phyloP scores from a whole-genome alignment of 2,113 vertebrate species.

The Zingel zingel region DNA sequence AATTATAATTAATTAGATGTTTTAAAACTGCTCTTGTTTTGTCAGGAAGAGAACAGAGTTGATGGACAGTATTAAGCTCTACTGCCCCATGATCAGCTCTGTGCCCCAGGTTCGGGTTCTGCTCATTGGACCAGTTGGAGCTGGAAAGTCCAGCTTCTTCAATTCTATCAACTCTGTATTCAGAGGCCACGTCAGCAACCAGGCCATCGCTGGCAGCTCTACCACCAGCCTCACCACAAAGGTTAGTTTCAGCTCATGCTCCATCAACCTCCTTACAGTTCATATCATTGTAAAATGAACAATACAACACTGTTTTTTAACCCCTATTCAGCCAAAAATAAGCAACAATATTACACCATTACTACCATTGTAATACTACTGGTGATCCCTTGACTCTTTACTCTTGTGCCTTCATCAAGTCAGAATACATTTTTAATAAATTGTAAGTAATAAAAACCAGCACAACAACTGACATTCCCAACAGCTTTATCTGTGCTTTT shows the following conservation, averaged over 20 bases:
- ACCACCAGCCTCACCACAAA: conserved; percentile 68
- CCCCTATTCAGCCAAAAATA: no score
- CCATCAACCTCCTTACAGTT: no score
- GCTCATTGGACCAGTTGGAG: conserved; percentile 61
- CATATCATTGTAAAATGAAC: no score
- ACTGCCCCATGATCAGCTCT: conserved; percentile 19
- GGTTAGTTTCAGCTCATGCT: conserved; percentile 20
- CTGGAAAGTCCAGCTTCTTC: conserved; percentile 75
- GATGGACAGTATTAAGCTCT: conserved; percentile 38
- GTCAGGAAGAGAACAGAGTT: conserved; percentile 43
- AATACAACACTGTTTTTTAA: no score
- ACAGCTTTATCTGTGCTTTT: not conserved
- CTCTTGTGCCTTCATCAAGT: not conserved
- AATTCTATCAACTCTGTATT: conserved; percentile 72
- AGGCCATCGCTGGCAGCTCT: conserved; percentile 64
- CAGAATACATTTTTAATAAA: not conserved
- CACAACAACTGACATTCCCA: not conserved
- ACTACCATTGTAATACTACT: no score
- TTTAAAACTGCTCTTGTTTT: conserved; percentile 13
- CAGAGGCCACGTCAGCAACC: conserved; percentile 65
- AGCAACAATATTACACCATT: no score
- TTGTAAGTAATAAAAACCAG: not conserved
- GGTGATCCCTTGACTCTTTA: not conserved
- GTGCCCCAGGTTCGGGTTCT: conserved; percentile 53
- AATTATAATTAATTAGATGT: not conserved